phyloP scores from a whole-genome alignment of 2,113 vertebrate species.

The western clawed frog (Xenopus tropicalis) region UCB_Xtro_10.0 CM004450.2:50680001-50680500 shows the following conservation, averaged over 20 bases:
- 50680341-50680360: constrained; percentile 10
- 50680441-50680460: constrained; percentile 20
- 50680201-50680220: constrained; percentile 53
- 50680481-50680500: neutral
- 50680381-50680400: neutral
- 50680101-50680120: constrained; percentile 16
- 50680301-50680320: constrained; percentile 1
- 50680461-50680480: constrained; percentile 18
- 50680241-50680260: constrained; percentile 46
- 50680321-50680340: neutral
- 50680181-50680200: constrained; percentile 65
- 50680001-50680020: constrained; percentile 51
- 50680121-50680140: constrained; percentile 1
- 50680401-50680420: constrained; percentile 46
- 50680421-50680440: constrained; percentile 59
- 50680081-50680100: constrained; percentile 35
- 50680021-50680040: constrained; percentile 13
- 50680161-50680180: constrained; percentile 42
- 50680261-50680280: constrained; percentile 47
- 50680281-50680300: constrained; percentile 32
- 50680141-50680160: neutral
- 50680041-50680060: constrained; percentile 19
- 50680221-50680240: constrained; percentile 52
- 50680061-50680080: constrained; percentile 38
- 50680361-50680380: neutral